A percentile compares a stretch with the other conserved stretches of the same genome.
These are phyloP conservation scores for Bambusicola thoracicus DNA, from an alignment of 2,113 vertebrate species.

Conservation along the genomic window DNA sequence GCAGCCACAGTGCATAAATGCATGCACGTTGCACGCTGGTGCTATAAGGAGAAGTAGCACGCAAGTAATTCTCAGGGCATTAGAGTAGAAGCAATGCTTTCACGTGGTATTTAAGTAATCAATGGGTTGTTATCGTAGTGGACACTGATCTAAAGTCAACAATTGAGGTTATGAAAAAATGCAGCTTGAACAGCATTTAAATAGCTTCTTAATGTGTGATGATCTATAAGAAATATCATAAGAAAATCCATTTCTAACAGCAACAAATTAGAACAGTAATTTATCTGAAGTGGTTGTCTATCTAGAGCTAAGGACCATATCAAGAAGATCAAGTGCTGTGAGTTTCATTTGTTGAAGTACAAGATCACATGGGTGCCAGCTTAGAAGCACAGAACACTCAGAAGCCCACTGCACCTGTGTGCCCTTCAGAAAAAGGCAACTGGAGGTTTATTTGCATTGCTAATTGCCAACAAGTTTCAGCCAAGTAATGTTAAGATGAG, in stretches of 20 bases:
- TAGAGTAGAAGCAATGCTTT: neutral
- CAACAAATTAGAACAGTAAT: neutral
- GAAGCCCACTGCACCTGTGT: neutral
- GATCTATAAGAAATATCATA: neutral
- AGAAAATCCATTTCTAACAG: neutral
- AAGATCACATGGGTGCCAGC: neutral
- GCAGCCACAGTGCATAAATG: neutral
- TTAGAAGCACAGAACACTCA: neutral
- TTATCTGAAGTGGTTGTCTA: neutral
- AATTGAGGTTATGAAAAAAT: neutral
- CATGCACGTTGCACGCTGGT: neutral
- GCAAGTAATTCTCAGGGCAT: neutral
- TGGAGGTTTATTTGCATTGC: neutral
- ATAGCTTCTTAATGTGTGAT: neutral
- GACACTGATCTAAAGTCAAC: neutral
- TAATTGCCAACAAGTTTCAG: neutral
- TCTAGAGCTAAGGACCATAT: constrained; percentile 20
- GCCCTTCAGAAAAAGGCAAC: neutral
- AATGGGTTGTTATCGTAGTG: neutral
- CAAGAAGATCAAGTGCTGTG: neutral
- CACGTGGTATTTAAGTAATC: neutral
- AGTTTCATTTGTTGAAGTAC: neutral
- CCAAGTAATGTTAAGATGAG: neutral
- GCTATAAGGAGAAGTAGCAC: rapidly evolving
- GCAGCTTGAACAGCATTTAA: neutral